Conservation (phyloP, 2,888 invertebrate genomes). For the Argyresthia albistria region DNA sequence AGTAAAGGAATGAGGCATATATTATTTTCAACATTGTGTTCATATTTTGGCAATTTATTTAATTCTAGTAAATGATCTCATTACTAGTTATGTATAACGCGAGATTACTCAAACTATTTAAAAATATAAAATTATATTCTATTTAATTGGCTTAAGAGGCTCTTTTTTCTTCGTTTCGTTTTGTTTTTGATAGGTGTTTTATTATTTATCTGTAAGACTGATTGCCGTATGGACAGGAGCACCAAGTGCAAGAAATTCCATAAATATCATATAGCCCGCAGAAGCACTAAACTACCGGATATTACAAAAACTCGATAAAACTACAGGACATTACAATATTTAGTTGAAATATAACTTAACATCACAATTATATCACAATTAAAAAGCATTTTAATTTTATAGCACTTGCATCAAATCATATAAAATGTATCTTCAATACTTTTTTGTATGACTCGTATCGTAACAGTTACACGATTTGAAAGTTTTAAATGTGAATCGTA, state of each 20-base stretch:
- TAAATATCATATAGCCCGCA: slow-evolving; percentile 39
- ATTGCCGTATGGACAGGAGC: slow-evolving; percentile 46
- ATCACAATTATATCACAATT: slow-evolving; percentile 1
- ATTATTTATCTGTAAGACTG: slow-evolving; percentile 60
- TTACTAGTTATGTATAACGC: slow-evolving; percentile 63
- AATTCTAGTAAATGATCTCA: slow-evolving; percentile 69
- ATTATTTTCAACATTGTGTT: slow-evolving; percentile 62
- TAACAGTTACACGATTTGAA: background rate
- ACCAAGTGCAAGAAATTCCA: slow-evolving; percentile 39
- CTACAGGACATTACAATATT: background rate
- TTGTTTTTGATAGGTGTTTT: slow-evolving; percentile 41
- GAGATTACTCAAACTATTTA: slow-evolving; percentile 54
- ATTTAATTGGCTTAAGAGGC: slow-evolving; percentile 69
- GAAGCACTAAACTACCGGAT: slow-evolving; percentile 17
- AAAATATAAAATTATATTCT: slow-evolving; percentile 51
- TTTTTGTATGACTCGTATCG: slow-evolving; percentile 1
- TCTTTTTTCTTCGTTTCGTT: slow-evolving; percentile 49
- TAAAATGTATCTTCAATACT: background rate
- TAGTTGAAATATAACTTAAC: background rate
- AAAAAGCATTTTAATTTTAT: background rate
- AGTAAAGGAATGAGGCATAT: slow-evolving; percentile 68
- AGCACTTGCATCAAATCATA: background rate
- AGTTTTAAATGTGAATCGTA: slow-evolving; percentile 50
- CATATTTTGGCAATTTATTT: slow-evolving; percentile 66
- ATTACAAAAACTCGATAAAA: slow-evolving; percentile 6